A percentile compares a stretch with the other conserved stretches of the same genome.
Evolutionary conservation across 2,888 invertebrate species (phyloP).

Genomic region (Prosapia bicincta): DNA sequence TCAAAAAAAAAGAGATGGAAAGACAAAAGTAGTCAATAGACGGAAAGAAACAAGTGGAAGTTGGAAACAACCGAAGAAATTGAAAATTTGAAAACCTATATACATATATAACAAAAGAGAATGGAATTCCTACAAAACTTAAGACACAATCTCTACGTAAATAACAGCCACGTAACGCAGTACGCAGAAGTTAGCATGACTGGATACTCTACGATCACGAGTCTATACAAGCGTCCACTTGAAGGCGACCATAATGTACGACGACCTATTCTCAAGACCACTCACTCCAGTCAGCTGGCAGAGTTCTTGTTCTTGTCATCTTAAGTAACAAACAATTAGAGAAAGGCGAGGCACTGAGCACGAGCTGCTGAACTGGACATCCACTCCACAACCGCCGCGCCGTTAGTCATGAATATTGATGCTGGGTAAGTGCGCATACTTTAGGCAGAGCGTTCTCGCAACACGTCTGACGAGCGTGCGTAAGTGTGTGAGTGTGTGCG

Average conservation of each 20-base stretch:
- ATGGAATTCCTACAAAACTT: too few species aligned
- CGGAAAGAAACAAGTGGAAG: too few species aligned
- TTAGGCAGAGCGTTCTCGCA: not conserved
- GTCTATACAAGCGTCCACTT: not conserved
- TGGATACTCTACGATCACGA: not conserved
- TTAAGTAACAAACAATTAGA: not conserved
- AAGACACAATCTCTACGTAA: too few species aligned
- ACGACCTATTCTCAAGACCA: not conserved
- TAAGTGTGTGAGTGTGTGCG: too few species aligned
- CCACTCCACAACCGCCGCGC: not conserved
- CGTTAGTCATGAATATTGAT: not conserved
- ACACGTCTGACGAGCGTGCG: too few species aligned
- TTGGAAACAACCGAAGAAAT: too few species aligned
- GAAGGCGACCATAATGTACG: not conserved
- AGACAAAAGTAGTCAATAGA: too few species aligned
- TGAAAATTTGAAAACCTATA: too few species aligned
- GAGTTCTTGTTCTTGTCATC: not conserved
- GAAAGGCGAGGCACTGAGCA: not conserved
- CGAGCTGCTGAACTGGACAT: not conserved
- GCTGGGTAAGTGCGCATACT: not conserved
- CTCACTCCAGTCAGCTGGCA: not conserved
- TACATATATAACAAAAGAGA: too few species aligned
- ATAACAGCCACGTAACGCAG: too few species aligned
- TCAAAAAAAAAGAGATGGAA: too few species aligned
- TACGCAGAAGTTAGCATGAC: not conserved